Evolutionary conservation across 2,797 vertebrate species (phyloP).

Genomic region (Neoniphon sammara): DNA sequence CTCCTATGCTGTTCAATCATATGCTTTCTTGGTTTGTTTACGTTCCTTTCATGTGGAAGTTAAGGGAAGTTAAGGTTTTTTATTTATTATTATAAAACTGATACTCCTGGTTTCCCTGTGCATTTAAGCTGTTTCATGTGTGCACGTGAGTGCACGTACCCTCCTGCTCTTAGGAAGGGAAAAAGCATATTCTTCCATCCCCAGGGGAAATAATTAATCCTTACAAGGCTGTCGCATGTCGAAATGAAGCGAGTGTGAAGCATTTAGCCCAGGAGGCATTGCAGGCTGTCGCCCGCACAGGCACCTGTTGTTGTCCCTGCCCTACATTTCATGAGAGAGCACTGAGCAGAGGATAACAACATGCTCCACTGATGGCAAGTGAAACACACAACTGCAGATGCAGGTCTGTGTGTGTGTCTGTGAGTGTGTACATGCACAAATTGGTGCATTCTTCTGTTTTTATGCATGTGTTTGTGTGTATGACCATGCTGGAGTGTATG

Average conservation of each 20-base stretch:
- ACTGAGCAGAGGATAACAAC: constrained; percentile 80
- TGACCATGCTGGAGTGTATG: constrained; percentile 48
- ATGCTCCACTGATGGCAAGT: constrained; percentile 80
- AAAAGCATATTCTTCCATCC: constrained; percentile 79
- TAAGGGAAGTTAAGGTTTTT: constrained; percentile 15
- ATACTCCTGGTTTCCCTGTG: constrained; percentile 59
- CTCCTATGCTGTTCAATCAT: constrained; percentile 68
- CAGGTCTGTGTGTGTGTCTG: constrained; percentile 43
- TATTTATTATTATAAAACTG: constrained; percentile 50
- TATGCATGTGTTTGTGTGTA: constrained; percentile 63
- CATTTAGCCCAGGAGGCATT: constrained; percentile 86
- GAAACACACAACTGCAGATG: constrained; percentile 77
- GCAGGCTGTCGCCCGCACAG: constrained; percentile 84
- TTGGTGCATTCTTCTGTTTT: constrained; percentile 25
- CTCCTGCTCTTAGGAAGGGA: constrained; percentile 73
- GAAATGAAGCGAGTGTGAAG: constrained; percentile 84
- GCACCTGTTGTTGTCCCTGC: constrained; percentile 86
- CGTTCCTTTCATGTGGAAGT: constrained; percentile 70
- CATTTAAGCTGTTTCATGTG: constrained; percentile 71
- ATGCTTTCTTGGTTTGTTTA: constrained; percentile 69
- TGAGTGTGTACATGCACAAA: constrained; percentile 23
- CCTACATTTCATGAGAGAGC: constrained; percentile 81
- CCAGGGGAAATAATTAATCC: constrained; percentile 87
- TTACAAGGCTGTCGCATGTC: constrained; percentile 85
- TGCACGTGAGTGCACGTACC: constrained; percentile 69